phyloP scores from a whole-genome alignment of 2,797 vertebrate species.

The Phoeniculus purpureus region DNA sequence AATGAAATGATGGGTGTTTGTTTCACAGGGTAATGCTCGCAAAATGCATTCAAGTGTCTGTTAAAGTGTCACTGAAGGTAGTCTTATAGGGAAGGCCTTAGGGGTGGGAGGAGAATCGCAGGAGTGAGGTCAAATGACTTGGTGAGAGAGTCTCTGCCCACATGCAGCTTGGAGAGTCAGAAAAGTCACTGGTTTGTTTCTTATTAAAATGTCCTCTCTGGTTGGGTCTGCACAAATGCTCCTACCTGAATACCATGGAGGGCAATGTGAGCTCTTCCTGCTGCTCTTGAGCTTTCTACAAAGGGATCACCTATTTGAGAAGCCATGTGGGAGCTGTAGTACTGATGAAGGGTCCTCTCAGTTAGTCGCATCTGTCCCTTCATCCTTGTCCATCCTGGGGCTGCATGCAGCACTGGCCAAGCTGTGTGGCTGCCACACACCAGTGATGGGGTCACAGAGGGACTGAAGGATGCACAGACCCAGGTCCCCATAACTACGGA shows the following conservation, averaged over 20 bases:
- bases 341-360: background rate
- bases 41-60: conserved; percentile 60
- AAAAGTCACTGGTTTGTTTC: background rate
- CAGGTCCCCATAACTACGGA: background rate
- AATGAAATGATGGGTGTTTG: conserved; percentile 74
- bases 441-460: background rate
- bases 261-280: background rate
- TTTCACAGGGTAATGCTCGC: conserved; percentile 68
- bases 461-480: background rate
- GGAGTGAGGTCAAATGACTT: background rate
- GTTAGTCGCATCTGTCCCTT: accelerated
- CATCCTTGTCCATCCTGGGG: background rate
- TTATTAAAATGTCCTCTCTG: background rate
- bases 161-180: background rate
- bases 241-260: accelerated
- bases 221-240: background rate
- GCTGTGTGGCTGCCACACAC: accelerated
- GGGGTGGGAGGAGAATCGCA: background rate
- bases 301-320: background rate
- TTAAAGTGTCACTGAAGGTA: conserved; percentile 27
- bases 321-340: accelerated
- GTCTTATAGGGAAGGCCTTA: background rate
- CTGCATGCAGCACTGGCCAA: background rate
- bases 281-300: background rate
- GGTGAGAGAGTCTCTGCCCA: background rate